Evolutionary conservation across 2,113 vertebrate genomes (phyloP).

Genomic region (Campylomormyrus tamandua): DNA sequence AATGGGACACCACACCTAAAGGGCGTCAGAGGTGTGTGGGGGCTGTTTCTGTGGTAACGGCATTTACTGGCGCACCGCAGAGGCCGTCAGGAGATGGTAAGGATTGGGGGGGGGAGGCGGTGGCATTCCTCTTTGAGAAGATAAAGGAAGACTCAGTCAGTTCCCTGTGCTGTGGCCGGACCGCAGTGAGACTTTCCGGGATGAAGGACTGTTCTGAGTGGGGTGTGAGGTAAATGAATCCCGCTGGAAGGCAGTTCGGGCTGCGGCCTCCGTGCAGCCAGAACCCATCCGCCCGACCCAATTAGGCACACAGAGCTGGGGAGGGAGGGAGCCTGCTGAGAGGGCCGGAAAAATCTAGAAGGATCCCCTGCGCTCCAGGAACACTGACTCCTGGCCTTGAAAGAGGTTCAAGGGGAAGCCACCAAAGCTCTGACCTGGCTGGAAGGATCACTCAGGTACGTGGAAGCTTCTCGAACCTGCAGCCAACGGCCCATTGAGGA

Average conservation of each 20-base stretch:
- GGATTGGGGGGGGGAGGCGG: neutral
- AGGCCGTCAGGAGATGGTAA: neutral
- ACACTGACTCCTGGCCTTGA: neutral
- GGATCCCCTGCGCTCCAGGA: neutral
- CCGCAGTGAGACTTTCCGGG: neutral
- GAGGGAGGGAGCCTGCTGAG: conserved; percentile 31
- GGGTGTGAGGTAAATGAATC: neutral
- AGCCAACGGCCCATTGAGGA: neutral
- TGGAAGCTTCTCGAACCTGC: neutral
- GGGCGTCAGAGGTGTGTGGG: neutral
- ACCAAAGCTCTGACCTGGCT: neutral
- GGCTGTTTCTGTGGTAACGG: neutral
- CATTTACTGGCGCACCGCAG: neutral
- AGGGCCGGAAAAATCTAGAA: neutral
- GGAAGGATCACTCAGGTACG: neutral
- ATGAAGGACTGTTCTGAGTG: neutral
- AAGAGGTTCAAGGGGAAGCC: conserved; percentile 8
- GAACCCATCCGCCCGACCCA: conserved; percentile 56
- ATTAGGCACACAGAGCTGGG: conserved; percentile 60
- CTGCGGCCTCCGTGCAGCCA: neutral
- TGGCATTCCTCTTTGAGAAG: neutral
- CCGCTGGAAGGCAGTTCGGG: neutral
- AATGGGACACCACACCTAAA: neutral
- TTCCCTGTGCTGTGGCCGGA: neutral
- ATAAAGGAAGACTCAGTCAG: neutral